These are phyloP conservation scores for Pagrus major DNA, from an alignment of 2,113 vertebrate species.

Conservation along the genomic window DNA sequence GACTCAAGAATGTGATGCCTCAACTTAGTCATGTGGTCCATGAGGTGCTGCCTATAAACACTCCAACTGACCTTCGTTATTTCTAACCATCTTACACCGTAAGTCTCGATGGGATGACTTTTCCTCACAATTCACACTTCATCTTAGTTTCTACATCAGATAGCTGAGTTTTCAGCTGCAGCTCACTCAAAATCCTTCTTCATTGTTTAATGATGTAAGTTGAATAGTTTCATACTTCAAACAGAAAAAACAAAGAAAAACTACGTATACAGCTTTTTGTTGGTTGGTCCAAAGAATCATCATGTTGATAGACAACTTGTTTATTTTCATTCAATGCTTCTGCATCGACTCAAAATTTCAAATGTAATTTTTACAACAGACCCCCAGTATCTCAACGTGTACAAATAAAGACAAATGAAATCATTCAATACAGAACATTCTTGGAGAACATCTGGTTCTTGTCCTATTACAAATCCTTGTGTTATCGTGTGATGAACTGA, in stretches of 20 bases:
- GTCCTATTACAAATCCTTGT: background rate
- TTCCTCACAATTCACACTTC: background rate
- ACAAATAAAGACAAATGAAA: constrained; percentile 20
- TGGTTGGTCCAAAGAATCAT: background rate
- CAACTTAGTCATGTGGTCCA: background rate
- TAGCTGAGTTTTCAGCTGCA: background rate
- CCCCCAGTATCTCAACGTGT: background rate
- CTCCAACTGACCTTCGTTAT: background rate
- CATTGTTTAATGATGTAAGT: background rate
- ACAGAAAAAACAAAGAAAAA: background rate
- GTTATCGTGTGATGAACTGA: background rate
- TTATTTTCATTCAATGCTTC: background rate
- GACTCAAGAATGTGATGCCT: constrained; percentile 46
- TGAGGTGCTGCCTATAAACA: background rate
- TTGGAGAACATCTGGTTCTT: background rate
- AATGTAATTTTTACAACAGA: background rate
- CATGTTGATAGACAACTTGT: background rate
- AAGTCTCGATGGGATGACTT: background rate
- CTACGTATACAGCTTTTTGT: background rate
- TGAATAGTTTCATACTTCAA: background rate
- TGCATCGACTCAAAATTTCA: background rate
- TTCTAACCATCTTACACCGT: too few species aligned
- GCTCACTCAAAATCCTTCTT: background rate
- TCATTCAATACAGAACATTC: background rate
- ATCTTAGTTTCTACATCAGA: background rate